phyloP scores from a whole-genome alignment of 2,113 vertebrate genomes.

The Dendropsophus ebraccatus region DNA sequence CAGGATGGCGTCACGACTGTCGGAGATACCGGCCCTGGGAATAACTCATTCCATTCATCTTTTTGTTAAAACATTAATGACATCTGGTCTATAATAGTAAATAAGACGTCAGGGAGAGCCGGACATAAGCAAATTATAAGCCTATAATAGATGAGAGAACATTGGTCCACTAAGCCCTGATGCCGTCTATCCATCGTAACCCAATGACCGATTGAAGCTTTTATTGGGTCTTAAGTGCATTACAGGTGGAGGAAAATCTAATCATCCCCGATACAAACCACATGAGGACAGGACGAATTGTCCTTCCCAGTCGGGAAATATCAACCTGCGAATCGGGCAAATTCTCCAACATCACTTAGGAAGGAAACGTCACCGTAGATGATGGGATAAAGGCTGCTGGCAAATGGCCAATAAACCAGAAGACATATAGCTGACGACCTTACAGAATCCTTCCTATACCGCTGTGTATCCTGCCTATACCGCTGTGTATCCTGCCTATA shows the following conservation, averaged over 20 bases:
- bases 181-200: not conserved
- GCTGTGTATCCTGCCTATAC: too few relatives aligned
- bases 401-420: too few relatives aligned
- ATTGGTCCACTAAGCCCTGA: not conserved
- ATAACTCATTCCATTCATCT: too few relatives aligned
- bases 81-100: slow-evolving; percentile 29
- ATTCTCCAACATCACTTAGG: not conserved
- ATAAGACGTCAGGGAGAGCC: not conserved
- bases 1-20: slow-evolving; percentile 60
- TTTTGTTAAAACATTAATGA: slow-evolving; percentile 26
- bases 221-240: slow-evolving; percentile 12
- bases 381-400: too few relatives aligned
- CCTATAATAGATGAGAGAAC: not conserved
- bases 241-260: not conserved
- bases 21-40: not conserved
- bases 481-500: too few relatives aligned
- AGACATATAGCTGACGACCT: too few relatives aligned
- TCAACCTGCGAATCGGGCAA: not conserved
- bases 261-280: not conserved
- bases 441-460: too few relatives aligned
- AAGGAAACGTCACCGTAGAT: too few relatives aligned
- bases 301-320: not conserved
- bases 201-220: not conserved
- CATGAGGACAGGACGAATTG: not conserved
- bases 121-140: too few relatives aligned